Evolutionary conservation across 2,888 invertebrate genomes (phyloP).

Genomic region (Ellobium chinense): DNA sequence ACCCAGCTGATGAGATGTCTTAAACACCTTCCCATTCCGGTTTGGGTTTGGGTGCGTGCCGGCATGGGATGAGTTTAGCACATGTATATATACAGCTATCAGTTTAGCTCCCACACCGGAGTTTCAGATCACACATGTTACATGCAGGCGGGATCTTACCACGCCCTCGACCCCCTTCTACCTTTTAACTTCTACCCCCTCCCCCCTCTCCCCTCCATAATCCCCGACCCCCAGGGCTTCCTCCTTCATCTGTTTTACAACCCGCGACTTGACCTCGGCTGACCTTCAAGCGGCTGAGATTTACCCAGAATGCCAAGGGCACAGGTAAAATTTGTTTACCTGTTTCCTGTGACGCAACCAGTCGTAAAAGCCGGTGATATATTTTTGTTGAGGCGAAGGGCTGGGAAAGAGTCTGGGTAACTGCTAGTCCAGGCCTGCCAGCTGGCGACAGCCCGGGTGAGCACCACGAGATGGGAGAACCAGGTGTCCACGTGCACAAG

Average conservation of each 20-base stretch:
- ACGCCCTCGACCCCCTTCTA: not conserved
- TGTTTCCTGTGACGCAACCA: constrained; percentile 37
- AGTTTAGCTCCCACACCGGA: constrained; percentile 3
- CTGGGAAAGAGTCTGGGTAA: not conserved
- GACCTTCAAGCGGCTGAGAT: constrained; percentile 24
- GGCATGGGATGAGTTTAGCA: not conserved
- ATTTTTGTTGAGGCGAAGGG: not conserved
- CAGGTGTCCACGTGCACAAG: constrained; percentile 28
- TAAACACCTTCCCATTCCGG: not conserved
- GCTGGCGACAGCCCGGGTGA: constrained; percentile 20
- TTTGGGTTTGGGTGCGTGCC: not conserved
- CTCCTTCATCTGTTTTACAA: constrained; percentile 28
- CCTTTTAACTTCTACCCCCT: not conserved
- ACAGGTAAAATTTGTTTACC: constrained; percentile 45
- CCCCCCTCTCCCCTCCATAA: not conserved
- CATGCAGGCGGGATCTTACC: constrained; percentile 1
- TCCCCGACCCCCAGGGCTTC: not conserved
- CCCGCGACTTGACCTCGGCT: constrained; percentile 2
- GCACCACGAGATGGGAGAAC: constrained; percentile 12
- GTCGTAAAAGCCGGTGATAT: constrained; percentile 17
- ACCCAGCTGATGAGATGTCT: constrained; percentile 3
- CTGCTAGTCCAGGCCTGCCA: constrained; percentile 8
- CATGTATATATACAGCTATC: not conserved
- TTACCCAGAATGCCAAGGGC: constrained; percentile 32
- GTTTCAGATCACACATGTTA: not conserved